Conservation (phyloP, 2,888 invertebrate species). For the Tethea ocularis region DNA sequence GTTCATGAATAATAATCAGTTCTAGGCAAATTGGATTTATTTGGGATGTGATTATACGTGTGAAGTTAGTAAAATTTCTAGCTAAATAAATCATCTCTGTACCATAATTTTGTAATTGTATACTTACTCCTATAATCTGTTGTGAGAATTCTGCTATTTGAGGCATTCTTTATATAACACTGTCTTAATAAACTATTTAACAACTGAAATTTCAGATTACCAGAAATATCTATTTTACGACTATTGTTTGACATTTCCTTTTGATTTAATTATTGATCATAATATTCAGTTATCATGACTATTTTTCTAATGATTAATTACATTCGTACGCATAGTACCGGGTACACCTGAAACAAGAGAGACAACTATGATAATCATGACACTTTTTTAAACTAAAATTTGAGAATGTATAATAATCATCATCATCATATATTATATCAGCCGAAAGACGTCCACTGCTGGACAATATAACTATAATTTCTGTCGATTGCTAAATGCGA, state of each 20-base stretch:
- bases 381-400: background rate
- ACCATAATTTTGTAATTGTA: background rate
- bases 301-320: background rate
- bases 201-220: constrained; percentile 12
- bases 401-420: too few relatives aligned
- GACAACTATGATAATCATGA: background rate
- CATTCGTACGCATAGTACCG: background rate
- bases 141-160: constrained; percentile 24
- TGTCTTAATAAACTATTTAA: constrained; percentile 25
- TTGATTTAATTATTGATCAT: background rate
- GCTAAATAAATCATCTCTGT: background rate
- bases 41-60: background rate
- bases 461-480: too few relatives aligned
- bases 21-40: background rate
- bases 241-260: background rate
- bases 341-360: background rate
- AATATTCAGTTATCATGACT: background rate
- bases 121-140: background rate
- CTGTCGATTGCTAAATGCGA: too few relatives aligned
- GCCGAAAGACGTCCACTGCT: too few relatives aligned
- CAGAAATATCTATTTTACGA: background rate
- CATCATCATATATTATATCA: too few relatives aligned
- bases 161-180: constrained; percentile 28
- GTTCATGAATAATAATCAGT: background rate
- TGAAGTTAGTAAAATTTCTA: background rate